Conservation (phyloP, 2,888 invertebrate genomes). For the Drosophila flavopinicola region DNA sequence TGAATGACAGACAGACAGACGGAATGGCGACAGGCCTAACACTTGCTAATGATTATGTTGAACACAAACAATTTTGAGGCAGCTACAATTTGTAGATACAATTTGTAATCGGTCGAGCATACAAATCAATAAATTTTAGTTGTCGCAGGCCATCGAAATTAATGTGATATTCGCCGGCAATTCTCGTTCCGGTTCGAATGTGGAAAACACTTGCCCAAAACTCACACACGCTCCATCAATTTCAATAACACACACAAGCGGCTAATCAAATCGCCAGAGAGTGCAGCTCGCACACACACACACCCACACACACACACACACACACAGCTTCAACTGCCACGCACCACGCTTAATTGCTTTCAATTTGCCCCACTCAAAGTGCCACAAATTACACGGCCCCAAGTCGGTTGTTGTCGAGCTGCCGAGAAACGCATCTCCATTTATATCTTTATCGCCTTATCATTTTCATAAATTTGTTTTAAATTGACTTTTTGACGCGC, state of each 20-base stretch:
- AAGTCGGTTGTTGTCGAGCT: conserved; percentile 5
- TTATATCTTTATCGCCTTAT: conserved; percentile 13
- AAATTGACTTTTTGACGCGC: conserved; percentile 57
- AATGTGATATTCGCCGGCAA: conserved; percentile 50
- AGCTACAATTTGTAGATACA: conserved; percentile 22
- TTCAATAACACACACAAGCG: conserved; percentile 39
- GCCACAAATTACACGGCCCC: conserved; percentile 65
- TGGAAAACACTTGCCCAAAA: conserved; percentile 10
- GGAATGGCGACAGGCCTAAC: conserved; percentile 2
- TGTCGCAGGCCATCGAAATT: conserved; percentile 44
- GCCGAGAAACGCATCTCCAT: conserved; percentile 9
- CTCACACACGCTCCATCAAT: conserved; percentile 45
- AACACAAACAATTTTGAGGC: conserved; percentile 9
- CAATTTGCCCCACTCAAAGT: conserved; percentile 65
- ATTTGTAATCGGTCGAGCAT: conserved; percentile 39
- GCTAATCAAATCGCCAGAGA: conserved; percentile 47
- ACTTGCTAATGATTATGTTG: conserved; percentile 33
- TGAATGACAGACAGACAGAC: conserved; percentile 18
- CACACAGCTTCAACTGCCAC: conserved; percentile 36
- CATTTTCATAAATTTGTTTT: conserved; percentile 67
- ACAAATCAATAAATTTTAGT: conserved; percentile 51
- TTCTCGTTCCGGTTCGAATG: conserved; percentile 7
- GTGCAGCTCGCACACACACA: conserved; percentile 8
- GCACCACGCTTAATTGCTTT: conserved; percentile 69
- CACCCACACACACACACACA: too few relatives aligned